These are phyloP conservation scores for Lampris megalopsis DNA, from an alignment of 2,113 vertebrate species.

Conservation along the genomic window DNA sequence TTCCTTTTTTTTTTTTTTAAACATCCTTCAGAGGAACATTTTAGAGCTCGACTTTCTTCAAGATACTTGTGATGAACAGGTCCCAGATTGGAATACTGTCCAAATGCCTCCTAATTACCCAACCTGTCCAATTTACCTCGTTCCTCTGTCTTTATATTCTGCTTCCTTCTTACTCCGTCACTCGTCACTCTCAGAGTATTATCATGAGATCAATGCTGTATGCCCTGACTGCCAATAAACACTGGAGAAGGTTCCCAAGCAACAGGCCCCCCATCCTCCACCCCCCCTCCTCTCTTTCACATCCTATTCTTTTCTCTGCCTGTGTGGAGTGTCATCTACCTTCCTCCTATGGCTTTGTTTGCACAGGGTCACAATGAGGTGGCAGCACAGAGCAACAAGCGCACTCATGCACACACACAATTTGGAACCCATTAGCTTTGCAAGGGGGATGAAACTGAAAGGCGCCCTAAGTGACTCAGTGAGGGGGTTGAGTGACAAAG, in stretches of 20 bases:
- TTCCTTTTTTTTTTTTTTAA: too few relatives aligned
- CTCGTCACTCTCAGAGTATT: conserved; percentile 53
- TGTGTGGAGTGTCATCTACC: conserved; percentile 43
- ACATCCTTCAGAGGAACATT: too few relatives aligned
- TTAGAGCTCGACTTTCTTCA: too few relatives aligned
- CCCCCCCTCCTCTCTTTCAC: neutral
- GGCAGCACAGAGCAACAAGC: neutral
- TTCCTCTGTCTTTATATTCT: conserved; percentile 28
- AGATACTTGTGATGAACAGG: too few relatives aligned
- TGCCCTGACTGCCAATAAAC: conserved; percentile 37
- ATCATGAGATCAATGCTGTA: conserved; percentile 79
- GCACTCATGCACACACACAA: neutral
- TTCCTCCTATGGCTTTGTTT: conserved; percentile 54
- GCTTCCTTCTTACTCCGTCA: neutral
- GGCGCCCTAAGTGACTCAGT: too few relatives aligned
- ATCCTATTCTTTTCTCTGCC: conserved; percentile 26
- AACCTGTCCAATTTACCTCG: neutral
- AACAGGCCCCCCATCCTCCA: conserved; percentile 60
- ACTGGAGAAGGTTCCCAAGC: conserved; percentile 75
- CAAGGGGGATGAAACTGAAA: too few relatives aligned
- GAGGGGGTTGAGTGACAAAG: too few relatives aligned
- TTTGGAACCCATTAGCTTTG: neutral
- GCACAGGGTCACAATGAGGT: conserved; percentile 70
- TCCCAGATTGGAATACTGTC: neutral
- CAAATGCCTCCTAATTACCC: neutral